Evolutionary conservation across 2,888 invertebrate genomes (phyloP).

Genomic region (Torymus auratus): DNA sequence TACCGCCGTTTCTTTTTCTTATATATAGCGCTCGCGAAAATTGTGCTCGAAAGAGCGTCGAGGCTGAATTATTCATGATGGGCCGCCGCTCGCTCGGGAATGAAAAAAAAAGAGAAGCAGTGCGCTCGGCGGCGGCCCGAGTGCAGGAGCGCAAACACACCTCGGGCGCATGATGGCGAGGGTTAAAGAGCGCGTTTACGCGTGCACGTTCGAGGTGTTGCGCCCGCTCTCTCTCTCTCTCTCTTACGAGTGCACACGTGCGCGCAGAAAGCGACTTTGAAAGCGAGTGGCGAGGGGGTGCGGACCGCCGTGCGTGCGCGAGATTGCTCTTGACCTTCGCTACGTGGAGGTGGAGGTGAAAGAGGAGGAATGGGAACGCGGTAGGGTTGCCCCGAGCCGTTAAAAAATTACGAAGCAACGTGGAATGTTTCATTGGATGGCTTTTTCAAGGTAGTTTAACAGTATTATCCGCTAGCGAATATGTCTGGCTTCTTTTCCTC

Average conservation of each 20-base stretch:
- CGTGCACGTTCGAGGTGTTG: background rate
- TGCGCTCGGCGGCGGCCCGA: background rate
- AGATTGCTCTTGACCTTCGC: conserved; percentile 50
- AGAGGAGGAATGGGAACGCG: background rate
- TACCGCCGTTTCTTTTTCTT: conserved; percentile 23
- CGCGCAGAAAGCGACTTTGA: background rate
- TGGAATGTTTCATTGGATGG: too few relatives aligned
- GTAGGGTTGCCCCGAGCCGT: background rate
- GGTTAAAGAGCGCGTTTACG: conserved; percentile 19
- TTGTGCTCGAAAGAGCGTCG: conserved; percentile 27
- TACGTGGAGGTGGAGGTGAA: background rate
- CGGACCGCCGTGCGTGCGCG: background rate
- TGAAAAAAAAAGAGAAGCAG: background rate
- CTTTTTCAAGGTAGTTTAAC: too few relatives aligned
- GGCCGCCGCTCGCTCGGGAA: background rate
- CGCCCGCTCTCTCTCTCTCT: too few relatives aligned
- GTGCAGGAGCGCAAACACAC: background rate
- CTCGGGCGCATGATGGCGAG: background rate
- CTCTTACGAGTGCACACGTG: background rate
- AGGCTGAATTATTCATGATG: conserved; percentile 51
- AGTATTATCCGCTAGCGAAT: too few relatives aligned
- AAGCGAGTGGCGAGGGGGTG: background rate
- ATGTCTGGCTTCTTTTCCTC: too few relatives aligned
- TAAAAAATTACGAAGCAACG: too few relatives aligned
- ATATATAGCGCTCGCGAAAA: conserved; percentile 33